Conservation (phyloP, 2,888 invertebrate genomes). For the Norana najaformis region DNA sequence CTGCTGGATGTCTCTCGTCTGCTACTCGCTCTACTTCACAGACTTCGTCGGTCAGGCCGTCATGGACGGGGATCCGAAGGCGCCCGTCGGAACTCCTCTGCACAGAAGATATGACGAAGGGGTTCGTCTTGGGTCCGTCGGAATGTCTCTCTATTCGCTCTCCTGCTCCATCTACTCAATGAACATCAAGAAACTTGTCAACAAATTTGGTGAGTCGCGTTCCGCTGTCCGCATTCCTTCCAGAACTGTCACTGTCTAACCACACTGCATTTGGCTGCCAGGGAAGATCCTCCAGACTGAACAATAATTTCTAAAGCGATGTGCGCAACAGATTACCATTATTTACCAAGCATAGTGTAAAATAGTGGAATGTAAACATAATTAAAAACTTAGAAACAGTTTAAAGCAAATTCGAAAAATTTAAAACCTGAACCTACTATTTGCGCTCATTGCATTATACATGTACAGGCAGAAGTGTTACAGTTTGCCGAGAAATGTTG, state of each 20-base stretch:
- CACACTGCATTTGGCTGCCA: too few relatives aligned
- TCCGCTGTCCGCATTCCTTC: background rate
- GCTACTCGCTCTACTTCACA: conserved; percentile 93
- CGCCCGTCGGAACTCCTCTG: conserved; percentile 41
- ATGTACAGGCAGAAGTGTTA: background rate
- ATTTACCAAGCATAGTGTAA: too few relatives aligned
- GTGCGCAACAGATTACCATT: too few relatives aligned
- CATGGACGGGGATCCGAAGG: conserved; percentile 32
- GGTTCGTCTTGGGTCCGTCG: conserved; percentile 92
- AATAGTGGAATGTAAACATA: background rate
- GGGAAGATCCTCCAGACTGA: too few relatives aligned
- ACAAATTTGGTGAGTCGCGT: conserved; percentile 66
- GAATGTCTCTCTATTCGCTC: conserved; percentile 85
- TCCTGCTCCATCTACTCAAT: conserved; percentile 91
- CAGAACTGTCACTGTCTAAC: too few relatives aligned
- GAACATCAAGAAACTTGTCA: conserved; percentile 82
- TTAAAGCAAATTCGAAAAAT: background rate
- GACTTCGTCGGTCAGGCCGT: conserved; percentile 87
- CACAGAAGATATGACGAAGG: conserved; percentile 78
- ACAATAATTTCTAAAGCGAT: too few relatives aligned
- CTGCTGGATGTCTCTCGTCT: conserved; percentile 97
- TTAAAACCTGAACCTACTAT: background rate
- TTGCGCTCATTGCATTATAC: background rate
- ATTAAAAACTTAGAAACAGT: background rate
- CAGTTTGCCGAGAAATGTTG: too few relatives aligned